A percentile compares a stretch with the other conserved stretches of the same genome.
Conservation (phyloP, 1,140 invertebrate species). For the Spodoptera litura region DNA sequence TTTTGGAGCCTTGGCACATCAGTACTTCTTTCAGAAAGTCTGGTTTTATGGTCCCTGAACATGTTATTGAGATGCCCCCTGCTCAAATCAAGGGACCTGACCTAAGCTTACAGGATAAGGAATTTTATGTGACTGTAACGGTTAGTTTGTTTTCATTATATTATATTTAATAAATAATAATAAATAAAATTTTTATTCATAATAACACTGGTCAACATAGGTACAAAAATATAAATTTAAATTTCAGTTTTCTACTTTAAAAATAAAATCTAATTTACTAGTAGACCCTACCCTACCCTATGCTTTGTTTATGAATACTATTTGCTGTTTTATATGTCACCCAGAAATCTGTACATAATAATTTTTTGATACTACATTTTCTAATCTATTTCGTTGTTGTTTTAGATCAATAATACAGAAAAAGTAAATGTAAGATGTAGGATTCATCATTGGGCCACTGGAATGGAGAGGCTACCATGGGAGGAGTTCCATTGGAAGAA, state of each 20-base stretch:
- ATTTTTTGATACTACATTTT: no score
- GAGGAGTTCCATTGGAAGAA: conserved; percentile 86
- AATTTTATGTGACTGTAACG: conserved; percentile 93
- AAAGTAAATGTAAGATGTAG: conserved; percentile 89
- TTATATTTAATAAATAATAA: no score
- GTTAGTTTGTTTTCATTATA: conserved; percentile 87
- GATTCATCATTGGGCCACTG: conserved; percentile 90
- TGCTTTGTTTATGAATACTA: no score
- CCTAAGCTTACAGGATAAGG: conserved; percentile 91
- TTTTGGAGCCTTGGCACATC: conserved; percentile 93
- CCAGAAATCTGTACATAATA: no score
- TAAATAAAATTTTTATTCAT: no score
- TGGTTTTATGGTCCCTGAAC: conserved; percentile 89
- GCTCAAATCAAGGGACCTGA: conserved; percentile 92
- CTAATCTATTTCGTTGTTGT: conserved; percentile 8
- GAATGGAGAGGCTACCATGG: conserved; percentile 86
- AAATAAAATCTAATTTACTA: no score
- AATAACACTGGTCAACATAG: no score
- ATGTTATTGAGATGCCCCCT: conserved; percentile 91
- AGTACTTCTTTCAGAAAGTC: conserved; percentile 89
- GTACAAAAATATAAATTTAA: no score
- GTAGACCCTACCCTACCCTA: no score
- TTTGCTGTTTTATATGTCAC: no score
- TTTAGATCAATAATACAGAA: conserved; percentile 88
- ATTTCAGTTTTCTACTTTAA: no score